Base-by-base conservation (phyloP, 2,113 vertebrate species). In the Athene cunicularia region DNA sequence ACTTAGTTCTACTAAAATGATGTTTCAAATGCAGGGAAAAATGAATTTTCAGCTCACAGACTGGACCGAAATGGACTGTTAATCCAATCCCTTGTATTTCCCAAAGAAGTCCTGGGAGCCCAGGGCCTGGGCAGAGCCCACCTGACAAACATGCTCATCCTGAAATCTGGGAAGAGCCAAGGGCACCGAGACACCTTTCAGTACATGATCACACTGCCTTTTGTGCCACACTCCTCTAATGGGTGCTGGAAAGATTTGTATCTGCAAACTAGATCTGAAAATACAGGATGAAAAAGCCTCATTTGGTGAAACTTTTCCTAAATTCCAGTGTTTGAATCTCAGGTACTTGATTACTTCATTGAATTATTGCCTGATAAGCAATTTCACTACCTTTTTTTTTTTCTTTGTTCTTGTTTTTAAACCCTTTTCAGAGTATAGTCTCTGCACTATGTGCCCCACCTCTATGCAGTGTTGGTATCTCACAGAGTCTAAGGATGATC, bases 101-200 rank as follows among this genome's bases (percentile, higher is more conserved):
- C 56, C 33, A 4, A 49, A 37, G 43, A 37, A 27, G 37, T 12
- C 30, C 33, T 11, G 43, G 66, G 53, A 49, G 33, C 43, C 3
- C 24, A 23, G 30, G 23, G 72, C 11, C 39, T 2, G 4, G 45
- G 55, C 37, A 52, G 19, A 58, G 11, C 63, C 32, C 17, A 18
- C 20, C 21, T 39, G 35, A 9, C 20, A 47, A 52, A 62, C 33
- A 28, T 0, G 1, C 35, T 59, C 45, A 18, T 45, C 41, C 24
- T 17, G 35, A n/a, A 26, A 52, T 19, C 45, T 67, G 41, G 6
- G 16, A 43, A n/a, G 86, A 41, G 70, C 16, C 24, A 20, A 14
- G 2, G 1, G 52, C 23, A 37, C 50, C 1, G 0, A 43, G 52
- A 47, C 32, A 17, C 27, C 58, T 47, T n/a, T 30, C 2, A 1